Evolutionary conservation across 2,113 vertebrate genomes (phyloP).

Genomic region (Hippocampus abdominalis): DNA sequence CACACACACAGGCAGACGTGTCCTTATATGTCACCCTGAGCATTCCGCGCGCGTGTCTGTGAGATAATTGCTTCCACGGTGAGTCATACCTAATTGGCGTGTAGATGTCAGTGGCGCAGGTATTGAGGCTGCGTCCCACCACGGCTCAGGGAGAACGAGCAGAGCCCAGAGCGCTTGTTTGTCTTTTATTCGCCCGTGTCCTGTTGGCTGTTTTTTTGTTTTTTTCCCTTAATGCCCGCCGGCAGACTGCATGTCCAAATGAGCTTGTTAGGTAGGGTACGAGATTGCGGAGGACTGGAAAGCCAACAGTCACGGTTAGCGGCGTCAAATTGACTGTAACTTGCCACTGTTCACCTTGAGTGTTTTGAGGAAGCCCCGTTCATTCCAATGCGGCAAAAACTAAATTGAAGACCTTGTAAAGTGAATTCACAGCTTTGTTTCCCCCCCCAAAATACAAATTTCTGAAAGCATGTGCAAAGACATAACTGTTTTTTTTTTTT

Average conservation of each 20-base stretch:
- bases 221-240: conserved; percentile 30
- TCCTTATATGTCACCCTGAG: conserved; percentile 41
- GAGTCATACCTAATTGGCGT: conserved; percentile 57
- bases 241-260: conserved; percentile 44
- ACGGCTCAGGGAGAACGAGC: background rate
- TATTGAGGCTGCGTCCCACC: conserved; percentile 31
- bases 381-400: too few species aligned
- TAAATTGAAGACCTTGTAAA: too few species aligned
- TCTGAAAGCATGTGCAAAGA: too few species aligned
- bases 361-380: too few species aligned
- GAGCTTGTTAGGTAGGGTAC: conserved; percentile 41
- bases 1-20: background rate
- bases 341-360: conserved; percentile 4
- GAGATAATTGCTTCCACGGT: conserved; percentile 52
- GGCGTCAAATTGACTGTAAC: conserved; percentile 20
- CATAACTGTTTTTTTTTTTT: too few species aligned
- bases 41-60: conserved; percentile 21
- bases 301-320: conserved; percentile 29
- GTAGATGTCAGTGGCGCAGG: conserved; percentile 51
- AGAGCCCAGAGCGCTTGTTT: conserved; percentile 18
- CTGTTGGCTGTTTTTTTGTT: conserved; percentile 23
- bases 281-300: conserved; percentile 33
- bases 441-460: too few species aligned
- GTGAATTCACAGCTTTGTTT: too few species aligned
- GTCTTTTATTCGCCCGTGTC: conserved; percentile 29